These are phyloP conservation scores for Propithecus coquereli DNA, from an alignment of 2,113 vertebrate genomes.

Conservation along the genomic window DNA sequence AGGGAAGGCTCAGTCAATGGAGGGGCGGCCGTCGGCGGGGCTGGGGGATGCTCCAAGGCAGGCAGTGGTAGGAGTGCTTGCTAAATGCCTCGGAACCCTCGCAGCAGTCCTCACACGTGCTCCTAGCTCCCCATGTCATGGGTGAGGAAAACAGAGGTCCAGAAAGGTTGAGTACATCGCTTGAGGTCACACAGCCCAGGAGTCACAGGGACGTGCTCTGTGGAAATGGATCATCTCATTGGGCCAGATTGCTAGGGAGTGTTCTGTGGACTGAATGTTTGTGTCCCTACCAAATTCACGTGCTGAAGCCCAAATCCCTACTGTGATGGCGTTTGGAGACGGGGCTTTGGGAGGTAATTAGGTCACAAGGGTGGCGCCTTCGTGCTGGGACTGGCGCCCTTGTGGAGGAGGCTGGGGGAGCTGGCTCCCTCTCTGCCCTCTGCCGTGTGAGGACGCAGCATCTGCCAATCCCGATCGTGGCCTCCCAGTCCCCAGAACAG, in stretches of 20 bases:
- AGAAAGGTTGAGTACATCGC: not conserved
- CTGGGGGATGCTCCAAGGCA: not conserved
- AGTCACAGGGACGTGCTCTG: not conserved
- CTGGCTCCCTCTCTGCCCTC: not conserved
- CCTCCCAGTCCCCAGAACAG: not conserved
- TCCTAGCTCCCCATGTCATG: not conserved
- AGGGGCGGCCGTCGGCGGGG: not conserved
- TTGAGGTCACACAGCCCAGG: no score
- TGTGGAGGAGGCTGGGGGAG: no score
- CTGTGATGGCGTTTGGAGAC: not conserved
- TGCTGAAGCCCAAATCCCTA: not conserved
- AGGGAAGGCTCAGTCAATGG: not conserved
- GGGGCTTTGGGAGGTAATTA: not conserved
- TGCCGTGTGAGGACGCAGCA: not conserved
- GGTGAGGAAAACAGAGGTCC: not conserved
- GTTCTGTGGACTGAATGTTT: not conserved
- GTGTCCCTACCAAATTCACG: not conserved
- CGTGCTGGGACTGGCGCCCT: not conserved
- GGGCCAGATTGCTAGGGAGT: not conserved
- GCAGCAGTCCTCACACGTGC: accelerated
- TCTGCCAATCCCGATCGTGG: not conserved
- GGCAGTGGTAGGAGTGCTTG: not conserved
- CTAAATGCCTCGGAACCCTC: not conserved
- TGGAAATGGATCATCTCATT: accelerated
- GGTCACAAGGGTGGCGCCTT: not conserved